Base-by-base conservation (phyloP, 35 echinoderm and acorn worm genomes). In the Lytechinus pictus region DNA sequence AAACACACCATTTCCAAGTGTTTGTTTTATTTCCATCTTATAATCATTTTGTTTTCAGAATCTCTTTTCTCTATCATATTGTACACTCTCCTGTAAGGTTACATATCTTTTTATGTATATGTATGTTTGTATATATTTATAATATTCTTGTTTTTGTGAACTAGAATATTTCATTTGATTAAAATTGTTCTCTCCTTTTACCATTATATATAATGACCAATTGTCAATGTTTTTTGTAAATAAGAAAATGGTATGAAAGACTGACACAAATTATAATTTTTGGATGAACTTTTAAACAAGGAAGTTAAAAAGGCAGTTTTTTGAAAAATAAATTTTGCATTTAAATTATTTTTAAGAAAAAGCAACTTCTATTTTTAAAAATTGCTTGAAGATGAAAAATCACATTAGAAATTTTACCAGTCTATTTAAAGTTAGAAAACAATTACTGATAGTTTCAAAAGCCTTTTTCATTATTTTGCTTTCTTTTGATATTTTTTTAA, bases 21-120 rank as follows among this genome's bases (percentile, higher is more conserved):
- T 79, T 79, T 79, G 66, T 24, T 79, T 79, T 79, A 79, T 79
- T n/a, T 79, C 66, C 66, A 79, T 79, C 66, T 79, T 79, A 79
- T 79, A 79, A 79, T 79, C 66, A 79, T 79, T 79, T 79, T 79
- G 66, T 79, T 79, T 79, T 79, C 66, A 79, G 66, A 79, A 79
- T 79, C 66, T 79, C 66, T 79, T 79, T 79, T 79, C 66, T 24
- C 66, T 79, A 24, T 79, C 66, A 79, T 79, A 16, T 79, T 79
- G 66, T 79, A 79, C 19, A 79, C 66, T 79, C 6, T 79, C 21
- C 66, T 79, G 66, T 79, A 79, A 79, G 66, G 66, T 79, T 79
- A 79, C 66, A 79, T 79, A 79, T 79, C 66, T 79, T 16, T 44
- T 79, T 79, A 79, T 79, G 16, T 79, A 79, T 24, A 79, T 79